These are phyloP conservation scores for Sphinx pinastri DNA, from an alignment of 2,888 invertebrate species.

Conservation along the genomic window DNA sequence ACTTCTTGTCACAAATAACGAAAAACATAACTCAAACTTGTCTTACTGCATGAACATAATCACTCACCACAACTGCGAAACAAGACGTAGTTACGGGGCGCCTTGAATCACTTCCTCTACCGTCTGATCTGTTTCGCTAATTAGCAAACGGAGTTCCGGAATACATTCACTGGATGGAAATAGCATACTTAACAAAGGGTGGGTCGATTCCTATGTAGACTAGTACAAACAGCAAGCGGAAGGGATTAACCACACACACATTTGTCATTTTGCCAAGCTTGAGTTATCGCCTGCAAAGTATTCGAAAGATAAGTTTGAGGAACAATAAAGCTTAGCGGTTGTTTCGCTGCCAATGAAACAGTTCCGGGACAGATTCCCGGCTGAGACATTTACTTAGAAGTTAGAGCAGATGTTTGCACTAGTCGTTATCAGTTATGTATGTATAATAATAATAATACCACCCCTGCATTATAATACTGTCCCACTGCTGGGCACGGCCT, in stretches of 20 bases:
- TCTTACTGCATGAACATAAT: too few relatives aligned
- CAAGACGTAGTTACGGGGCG: background rate
- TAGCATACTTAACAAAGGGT: background rate
- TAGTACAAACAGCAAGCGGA: background rate
- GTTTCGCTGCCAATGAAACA: background rate
- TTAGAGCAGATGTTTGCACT: too few relatives aligned
- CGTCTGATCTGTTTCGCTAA: background rate
- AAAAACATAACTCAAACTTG: background rate
- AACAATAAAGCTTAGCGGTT: background rate
- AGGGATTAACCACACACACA: background rate
- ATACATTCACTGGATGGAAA: background rate
- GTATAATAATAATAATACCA: too few relatives aligned
- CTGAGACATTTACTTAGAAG: background rate
- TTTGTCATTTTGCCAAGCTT: conserved; percentile 5
- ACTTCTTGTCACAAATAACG: too few relatives aligned
- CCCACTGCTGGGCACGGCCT: too few relatives aligned
- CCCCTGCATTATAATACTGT: too few relatives aligned
- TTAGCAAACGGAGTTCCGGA: background rate
- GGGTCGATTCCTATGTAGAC: background rate
- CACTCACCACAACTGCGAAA: background rate
- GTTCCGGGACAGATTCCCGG: too few relatives aligned
- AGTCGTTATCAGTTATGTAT: too few relatives aligned
- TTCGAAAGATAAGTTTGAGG: conserved; percentile 11
- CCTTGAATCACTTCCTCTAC: background rate
- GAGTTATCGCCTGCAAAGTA: background rate